phyloP scores from a whole-genome alignment of 2,888 invertebrate species.

The Oasisia sp. region DNA sequence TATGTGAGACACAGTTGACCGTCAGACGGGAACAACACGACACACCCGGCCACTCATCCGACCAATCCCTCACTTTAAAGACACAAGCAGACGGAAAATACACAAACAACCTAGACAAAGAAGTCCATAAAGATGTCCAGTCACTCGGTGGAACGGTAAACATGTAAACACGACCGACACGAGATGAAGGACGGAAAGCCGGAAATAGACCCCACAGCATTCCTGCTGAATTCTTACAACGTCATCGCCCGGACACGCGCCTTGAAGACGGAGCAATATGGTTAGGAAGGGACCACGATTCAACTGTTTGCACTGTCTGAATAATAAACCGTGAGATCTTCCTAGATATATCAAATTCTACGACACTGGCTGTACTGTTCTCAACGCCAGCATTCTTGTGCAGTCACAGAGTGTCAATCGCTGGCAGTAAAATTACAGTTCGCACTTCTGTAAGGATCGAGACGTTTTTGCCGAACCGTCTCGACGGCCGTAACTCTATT shows the following conservation, averaged over 20 bases:
- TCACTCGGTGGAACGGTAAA: neutral
- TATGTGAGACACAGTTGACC: neutral
- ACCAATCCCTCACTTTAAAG: constrained; percentile 4
- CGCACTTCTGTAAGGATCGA: neutral
- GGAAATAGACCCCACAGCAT: neutral
- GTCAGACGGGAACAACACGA: neutral
- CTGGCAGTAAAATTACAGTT: neutral
- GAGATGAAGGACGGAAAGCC: neutral
- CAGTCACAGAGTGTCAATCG: neutral
- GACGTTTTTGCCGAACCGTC: neutral
- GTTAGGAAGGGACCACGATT: neutral
- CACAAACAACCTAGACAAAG: neutral
- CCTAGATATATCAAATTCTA: neutral
- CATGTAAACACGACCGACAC: neutral
- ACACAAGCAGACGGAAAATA: neutral
- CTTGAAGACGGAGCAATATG: neutral
- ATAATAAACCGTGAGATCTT: neutral
- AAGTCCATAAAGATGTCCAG: neutral
- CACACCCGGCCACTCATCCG: neutral
- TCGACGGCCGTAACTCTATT: neutral
- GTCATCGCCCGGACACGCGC: neutral
- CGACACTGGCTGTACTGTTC: neutral
- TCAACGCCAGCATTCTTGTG: neutral
- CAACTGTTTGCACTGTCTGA: neutral
- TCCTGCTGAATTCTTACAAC: neutral